phyloP scores from a whole-genome alignment of 2,113 vertebrate species.

The Hyaena hyaena region DNA sequence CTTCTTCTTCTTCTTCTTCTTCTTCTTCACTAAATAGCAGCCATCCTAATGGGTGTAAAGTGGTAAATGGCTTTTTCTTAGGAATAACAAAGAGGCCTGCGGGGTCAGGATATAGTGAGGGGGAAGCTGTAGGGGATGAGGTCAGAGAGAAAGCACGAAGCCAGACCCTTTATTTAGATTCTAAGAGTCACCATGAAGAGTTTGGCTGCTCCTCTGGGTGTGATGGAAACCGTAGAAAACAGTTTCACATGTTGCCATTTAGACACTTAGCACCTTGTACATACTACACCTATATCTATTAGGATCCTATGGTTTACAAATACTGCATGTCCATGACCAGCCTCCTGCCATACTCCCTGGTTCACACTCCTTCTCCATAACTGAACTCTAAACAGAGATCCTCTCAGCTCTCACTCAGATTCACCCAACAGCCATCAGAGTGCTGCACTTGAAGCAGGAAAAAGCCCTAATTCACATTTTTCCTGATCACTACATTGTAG shows the following conservation, averaged over 20 bases:
- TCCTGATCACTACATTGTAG: background rate
- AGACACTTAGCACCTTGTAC: background rate
- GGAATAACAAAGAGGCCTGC: background rate
- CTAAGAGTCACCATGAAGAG: background rate
- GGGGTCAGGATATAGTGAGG: fast-evolving
- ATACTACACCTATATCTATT: background rate
- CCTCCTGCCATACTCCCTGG: background rate
- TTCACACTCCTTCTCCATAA: background rate
- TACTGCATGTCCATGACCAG: background rate
- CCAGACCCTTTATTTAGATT: background rate
- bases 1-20: no score
- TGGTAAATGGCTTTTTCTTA: background rate
- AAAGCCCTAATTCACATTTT: conserved; percentile 1
- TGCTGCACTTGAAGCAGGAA: background rate
- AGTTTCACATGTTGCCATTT: background rate
- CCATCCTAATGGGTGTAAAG: background rate
- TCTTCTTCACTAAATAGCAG: background rate
- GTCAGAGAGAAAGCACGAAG: background rate
- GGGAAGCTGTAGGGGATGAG: background rate
- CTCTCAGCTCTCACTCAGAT: conserved; percentile 2
- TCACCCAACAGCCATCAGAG: background rate
- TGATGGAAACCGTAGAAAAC: background rate
- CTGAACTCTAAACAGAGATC: background rate
- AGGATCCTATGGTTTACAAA: background rate
- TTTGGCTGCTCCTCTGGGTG: background rate